phyloP scores from a whole-genome alignment of 2,113 vertebrate species.

The Glaucidium brasilianum region DNA sequence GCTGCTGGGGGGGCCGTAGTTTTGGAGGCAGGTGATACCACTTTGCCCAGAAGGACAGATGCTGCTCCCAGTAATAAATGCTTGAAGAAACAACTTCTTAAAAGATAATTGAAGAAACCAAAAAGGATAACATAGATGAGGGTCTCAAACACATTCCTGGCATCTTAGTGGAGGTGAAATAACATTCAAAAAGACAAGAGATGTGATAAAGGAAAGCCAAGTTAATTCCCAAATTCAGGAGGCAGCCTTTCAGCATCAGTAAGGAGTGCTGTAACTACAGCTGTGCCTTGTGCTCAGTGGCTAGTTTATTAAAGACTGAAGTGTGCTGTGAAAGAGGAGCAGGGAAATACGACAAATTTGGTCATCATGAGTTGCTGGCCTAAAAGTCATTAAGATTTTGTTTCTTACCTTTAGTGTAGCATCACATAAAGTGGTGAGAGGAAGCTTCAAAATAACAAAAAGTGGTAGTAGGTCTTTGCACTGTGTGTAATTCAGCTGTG shows the following conservation, averaged over 20 bases:
- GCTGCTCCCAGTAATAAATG: neutral
- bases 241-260: neutral
- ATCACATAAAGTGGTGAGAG: neutral
- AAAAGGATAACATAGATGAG: neutral
- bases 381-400: neutral
- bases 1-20: neutral
- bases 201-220: neutral
- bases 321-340: neutral
- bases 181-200: neutral
- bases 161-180: neutral
- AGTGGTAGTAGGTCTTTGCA: neutral
- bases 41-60: neutral
- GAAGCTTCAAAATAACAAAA: neutral
- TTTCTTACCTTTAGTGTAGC: neutral
- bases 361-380: neutral
- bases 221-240: neutral
- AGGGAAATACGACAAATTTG: neutral
- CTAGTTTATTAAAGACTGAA: neutral
- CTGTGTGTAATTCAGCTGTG: neutral
- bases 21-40: neutral
- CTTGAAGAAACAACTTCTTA: neutral
- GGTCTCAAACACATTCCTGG: neutral
- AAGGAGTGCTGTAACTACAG: neutral
- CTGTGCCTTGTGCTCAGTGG: neutral
- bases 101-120: neutral